Evolutionary conservation across 2,888 invertebrate genomes (phyloP).

Genomic region (Apomyelois bistriatella): DNA sequence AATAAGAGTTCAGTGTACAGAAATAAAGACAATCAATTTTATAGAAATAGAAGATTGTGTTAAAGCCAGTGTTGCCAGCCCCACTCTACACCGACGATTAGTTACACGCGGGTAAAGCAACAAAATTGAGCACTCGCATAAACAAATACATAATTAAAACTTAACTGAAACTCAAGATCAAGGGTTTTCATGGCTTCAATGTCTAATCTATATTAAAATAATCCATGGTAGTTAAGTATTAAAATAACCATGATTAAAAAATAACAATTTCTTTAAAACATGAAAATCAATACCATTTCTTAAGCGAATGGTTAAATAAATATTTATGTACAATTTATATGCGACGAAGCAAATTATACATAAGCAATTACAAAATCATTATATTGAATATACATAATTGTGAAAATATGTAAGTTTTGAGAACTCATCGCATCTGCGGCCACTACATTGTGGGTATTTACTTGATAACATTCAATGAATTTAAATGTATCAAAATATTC

Average conservation of each 20-base stretch:
- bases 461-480: not conserved
- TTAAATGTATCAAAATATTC: too few relatives aligned
- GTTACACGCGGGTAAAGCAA: conserved; percentile 46
- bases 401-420: conserved; percentile 1
- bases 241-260: conserved; percentile 6
- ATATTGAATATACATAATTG: conserved; percentile 4
- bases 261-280: conserved; percentile 3
- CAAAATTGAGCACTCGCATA: conserved; percentile 63
- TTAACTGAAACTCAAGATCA: conserved; percentile 29
- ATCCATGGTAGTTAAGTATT: conserved; percentile 5
- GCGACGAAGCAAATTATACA: conserved; percentile 5
- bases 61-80: conserved; percentile 11
- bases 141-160: conserved; percentile 25
- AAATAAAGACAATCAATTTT: too few relatives aligned
- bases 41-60: not conserved
- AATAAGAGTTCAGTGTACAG: too few relatives aligned
- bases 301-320: conserved; percentile 4
- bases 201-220: conserved; percentile 18
- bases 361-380: conserved; percentile 6
- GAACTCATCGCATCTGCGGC: not conserved
- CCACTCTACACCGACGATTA: conserved; percentile 29
- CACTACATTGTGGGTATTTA: not conserved
- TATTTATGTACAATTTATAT: conserved; percentile 7
- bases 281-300: conserved; percentile 1
- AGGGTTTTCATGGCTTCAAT: conserved; percentile 9